phyloP scores from a whole-genome alignment of 2,888 invertebrate genomes.

The Apamea epomidion region DNA sequence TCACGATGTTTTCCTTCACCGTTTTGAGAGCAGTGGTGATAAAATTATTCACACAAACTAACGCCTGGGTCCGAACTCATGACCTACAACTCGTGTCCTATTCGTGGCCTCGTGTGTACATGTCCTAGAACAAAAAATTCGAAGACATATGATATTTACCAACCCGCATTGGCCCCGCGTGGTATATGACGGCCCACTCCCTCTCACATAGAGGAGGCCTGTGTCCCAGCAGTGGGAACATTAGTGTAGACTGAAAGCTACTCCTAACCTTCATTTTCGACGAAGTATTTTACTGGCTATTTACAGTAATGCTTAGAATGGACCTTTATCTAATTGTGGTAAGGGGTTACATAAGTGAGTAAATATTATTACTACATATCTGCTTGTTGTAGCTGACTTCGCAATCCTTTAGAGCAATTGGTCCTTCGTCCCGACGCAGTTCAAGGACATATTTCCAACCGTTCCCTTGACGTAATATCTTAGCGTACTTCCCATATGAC shows the following conservation, averaged over 20 bases:
- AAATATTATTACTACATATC: background rate
- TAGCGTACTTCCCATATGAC: conserved; percentile 26
- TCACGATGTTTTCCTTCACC: background rate
- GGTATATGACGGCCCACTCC: too few species aligned
- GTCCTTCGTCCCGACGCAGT: conserved; percentile 6
- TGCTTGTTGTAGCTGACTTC: background rate
- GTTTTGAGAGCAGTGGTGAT: background rate
- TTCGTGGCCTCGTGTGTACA: background rate
- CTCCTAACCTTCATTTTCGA: background rate
- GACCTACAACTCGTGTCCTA: background rate
- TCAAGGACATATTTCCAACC: conserved; percentile 28
- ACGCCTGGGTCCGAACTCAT: background rate
- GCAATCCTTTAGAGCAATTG: conserved; percentile 4
- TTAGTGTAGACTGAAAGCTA: background rate
- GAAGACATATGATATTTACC: background rate
- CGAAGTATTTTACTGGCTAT: background rate
- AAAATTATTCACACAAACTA: background rate
- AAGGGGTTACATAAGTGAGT: background rate
- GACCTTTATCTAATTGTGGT: background rate
- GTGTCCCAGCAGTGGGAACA: background rate
- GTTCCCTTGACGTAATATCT: conserved; percentile 23
- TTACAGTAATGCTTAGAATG: background rate
- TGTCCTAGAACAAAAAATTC: background rate
- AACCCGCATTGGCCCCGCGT: background rate
- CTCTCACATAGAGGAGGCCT: background rate